These are phyloP conservation scores for Rhyacophila evoluta DNA, from an alignment of 2,888 invertebrate genomes.

Conservation along the genomic window DNA sequence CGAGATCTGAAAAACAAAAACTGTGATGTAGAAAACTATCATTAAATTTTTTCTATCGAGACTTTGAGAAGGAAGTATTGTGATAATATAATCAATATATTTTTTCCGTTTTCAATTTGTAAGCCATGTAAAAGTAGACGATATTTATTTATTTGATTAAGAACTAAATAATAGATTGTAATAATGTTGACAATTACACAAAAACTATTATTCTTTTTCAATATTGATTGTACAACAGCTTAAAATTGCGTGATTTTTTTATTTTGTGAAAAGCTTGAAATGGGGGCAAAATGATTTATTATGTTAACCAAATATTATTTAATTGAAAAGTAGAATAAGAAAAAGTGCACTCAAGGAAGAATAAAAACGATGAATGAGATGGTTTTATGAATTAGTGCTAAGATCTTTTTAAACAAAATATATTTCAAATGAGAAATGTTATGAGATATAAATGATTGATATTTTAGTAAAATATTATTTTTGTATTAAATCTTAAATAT, in stretches of 20 bases:
- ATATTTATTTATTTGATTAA: neutral
- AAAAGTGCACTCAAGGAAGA: neutral
- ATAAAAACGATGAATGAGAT: neutral
- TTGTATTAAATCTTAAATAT: no score
- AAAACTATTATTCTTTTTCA: no score
- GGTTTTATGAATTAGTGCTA: no score
- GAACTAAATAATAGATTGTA: neutral
- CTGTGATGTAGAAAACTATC: neutral
- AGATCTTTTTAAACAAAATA: no score
- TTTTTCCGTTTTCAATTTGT: no score
- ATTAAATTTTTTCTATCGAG: neutral
- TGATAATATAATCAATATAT: no score
- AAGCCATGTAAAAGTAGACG: neutral
- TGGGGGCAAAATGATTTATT: neutral
- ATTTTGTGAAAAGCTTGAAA: neutral
- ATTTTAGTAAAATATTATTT: no score
- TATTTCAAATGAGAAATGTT: no score
- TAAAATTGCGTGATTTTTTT: neutral
- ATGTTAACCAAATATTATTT: conserved; percentile 1
- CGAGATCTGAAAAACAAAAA: conserved; percentile 63
- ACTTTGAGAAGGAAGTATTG: neutral
- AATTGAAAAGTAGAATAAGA: neutral
- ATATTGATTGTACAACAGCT: neutral
- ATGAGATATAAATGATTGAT: no score
- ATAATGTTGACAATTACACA: no score